Base-by-base conservation (phyloP, 2,797 vertebrate species). In the Enteromius mattozi region DNA sequence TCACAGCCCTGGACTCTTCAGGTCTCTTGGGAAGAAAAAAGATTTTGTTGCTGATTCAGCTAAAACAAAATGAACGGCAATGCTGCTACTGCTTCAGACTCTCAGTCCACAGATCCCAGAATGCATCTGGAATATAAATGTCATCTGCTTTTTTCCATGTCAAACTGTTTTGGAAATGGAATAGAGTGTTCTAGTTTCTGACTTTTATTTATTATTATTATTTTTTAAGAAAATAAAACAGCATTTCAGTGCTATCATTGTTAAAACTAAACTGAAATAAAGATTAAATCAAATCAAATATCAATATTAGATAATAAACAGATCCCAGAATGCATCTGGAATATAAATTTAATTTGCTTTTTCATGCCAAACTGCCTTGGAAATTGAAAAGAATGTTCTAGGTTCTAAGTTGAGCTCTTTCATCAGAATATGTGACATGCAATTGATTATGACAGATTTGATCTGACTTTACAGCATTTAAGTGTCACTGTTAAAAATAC, bases 21-120 rank as follows among this genome's bases (percentile, higher is more conserved):
- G 40, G 40, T 81, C 65, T 80, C 35, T 74, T 80, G 82, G 70
- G 69, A 80, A 33, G 17, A 56, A 27, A 75, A 54, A 70, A 42
- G 65, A 81, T 42, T n/a, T 56, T n/a, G 24, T 45, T 81, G 72
- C 4, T 42, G 83, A 86, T 65, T 63, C 80, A 82, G 63, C 77
- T 81, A 35, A 61, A 85, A 56, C 56, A 12, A 40, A 54, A 40
- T 75, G 9, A 24, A 74, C 51, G 33, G 33, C 68, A 65, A 8
- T 37, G 14, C 27, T 71, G 81, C 80, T 86, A 86, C 82, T 69
- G 75, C 65, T 80, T 85, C 40, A 82, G 74, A 78, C 6, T 74
- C 49, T 63, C 66, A 85, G 37, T 14, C 59, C 80, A 87, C 71
- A 63, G 24, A 82, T 84, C 63, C 33, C 59, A 83, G 37, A 19